Conservation (phyloP, 2,888 invertebrate species). For the Diachrysia chrysitis region DNA sequence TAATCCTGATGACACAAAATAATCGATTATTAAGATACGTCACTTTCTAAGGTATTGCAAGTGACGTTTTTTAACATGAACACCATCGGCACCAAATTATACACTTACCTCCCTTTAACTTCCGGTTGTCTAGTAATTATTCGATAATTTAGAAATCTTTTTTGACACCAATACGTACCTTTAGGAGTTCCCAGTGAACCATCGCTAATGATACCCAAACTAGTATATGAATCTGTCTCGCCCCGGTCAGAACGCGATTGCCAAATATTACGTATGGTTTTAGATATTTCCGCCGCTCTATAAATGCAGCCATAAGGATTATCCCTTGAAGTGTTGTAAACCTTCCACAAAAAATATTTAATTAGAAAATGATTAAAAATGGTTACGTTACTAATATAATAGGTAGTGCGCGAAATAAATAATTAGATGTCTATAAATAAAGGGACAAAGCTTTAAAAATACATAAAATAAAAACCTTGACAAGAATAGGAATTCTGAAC, state of each 20-base stretch:
- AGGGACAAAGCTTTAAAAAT: too few relatives aligned
- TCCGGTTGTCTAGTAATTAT: too few relatives aligned
- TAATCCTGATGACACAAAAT: slow-evolving; percentile 63
- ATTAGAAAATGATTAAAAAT: neutral
- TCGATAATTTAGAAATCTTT: too few relatives aligned
- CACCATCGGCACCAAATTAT: too few relatives aligned
- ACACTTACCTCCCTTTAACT: too few relatives aligned
- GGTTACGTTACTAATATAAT: neutral
- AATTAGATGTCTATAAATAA: too few relatives aligned
- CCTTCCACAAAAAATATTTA: slow-evolving; percentile 55
- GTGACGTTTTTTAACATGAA: too few relatives aligned
- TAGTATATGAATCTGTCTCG: slow-evolving; percentile 61
- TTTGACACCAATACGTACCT: slow-evolving; percentile 74
- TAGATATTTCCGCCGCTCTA: slow-evolving; percentile 71
- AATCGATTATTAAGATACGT: too few relatives aligned
- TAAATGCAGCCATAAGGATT: slow-evolving; percentile 81
- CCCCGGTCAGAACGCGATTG: slow-evolving; percentile 58
- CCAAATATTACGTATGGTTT: slow-evolving; percentile 75
- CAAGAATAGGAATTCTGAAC: too few relatives aligned
- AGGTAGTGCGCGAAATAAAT: neutral
- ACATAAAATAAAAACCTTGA: too few relatives aligned
- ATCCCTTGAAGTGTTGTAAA: slow-evolving; percentile 60
- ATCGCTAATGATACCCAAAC: slow-evolving; percentile 80
- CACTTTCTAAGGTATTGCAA: too few relatives aligned
- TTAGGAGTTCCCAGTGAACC: slow-evolving; percentile 79